A percentile compares a stretch with the other conserved stretches of the same genome.
Conservation (phyloP, 2,113 vertebrate species). For the Thunnus thynnus region DNA sequence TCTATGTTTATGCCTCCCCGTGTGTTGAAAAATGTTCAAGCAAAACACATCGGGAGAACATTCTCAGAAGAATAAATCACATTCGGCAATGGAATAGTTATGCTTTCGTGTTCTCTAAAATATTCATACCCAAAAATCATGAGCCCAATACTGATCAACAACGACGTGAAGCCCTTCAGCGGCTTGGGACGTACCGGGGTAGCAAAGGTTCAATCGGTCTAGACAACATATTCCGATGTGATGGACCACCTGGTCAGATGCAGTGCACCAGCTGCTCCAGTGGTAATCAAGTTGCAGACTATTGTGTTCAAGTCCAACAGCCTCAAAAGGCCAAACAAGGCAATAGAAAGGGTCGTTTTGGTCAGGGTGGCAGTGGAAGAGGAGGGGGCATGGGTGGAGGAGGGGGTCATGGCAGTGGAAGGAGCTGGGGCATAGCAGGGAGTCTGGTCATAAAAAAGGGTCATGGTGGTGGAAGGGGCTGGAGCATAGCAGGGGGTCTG, state of each 20-base stretch:
- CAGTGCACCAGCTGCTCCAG: neutral
- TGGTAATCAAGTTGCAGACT: neutral
- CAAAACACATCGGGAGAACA: rapidly evolving
- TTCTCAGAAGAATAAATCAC: neutral
- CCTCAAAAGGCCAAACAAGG: too few relatives aligned
- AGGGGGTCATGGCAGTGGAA: too few relatives aligned
- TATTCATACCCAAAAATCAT: neutral
- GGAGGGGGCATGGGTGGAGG: too few relatives aligned
- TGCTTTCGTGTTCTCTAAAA: constrained; percentile 10
- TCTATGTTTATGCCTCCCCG: constrained; percentile 17
- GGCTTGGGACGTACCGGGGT: neutral
- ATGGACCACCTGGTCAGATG: rapidly evolving
- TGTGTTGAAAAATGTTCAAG: neutral
- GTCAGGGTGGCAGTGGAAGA: too few relatives aligned
- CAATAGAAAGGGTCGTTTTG: too few relatives aligned
- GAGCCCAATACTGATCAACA: too few relatives aligned
- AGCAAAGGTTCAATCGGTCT: neutral
- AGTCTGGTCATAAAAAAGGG: too few relatives aligned
- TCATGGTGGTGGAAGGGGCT: too few relatives aligned
- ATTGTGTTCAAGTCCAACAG: neutral
- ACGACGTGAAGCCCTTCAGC: neutral
- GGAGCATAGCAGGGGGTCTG: too few relatives aligned
- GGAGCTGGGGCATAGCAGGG: too few relatives aligned
- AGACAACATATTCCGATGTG: constrained; percentile 15
- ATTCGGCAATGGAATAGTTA: neutral